Evolutionary conservation across 2,888 invertebrate genomes (phyloP), one percentile per base, ranked within the genome.

Genomic region (Rhamphomyia laevipes): DNA sequence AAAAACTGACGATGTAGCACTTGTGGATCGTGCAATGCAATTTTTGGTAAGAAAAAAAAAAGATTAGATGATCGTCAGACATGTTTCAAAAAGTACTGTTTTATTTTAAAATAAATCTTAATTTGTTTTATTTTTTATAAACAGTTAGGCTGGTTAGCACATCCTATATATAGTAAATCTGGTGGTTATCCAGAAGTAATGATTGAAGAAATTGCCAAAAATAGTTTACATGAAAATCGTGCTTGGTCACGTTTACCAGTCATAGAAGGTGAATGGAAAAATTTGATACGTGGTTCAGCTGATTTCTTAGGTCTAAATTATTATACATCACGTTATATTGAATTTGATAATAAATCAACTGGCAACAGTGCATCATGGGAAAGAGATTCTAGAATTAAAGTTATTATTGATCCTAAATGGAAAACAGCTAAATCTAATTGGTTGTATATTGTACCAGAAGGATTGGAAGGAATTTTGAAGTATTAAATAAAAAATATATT

Each of bases 281-380:
- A 53, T 5, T 37, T 55, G 3, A 50, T 63, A 7, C 56, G 50
- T 47, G 60, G 62, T 10, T 55, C 63, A 15, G 59, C 58, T 2
- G 66, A 66, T 51, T 65, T 65, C 54, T 41, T 65, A 2, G 64
- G 63, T 1, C 52, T 64, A 1, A 66, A 65, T 48, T 63, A 65
- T 46, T 66, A 66, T 16, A 57, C 62, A 5, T 59, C 64, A 5
- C 53, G 61, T 4, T 52, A 46, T 41, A 58, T 59, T 5, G 54
- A 60, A 45, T 54, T 54, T 17, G 52, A 58, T 0, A 15, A 50
- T 23, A 46, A 54, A 5, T 57, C 59, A 9, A 41, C 41, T 13
- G 67, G 62, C 30, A 60, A 67, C 45, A 53, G 35, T 16, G 77
- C 78, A 0, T 78, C 78, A 0, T 74, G 73, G 48, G 69, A 70